Conservation (phyloP, 2,797 vertebrate genomes). For the Lacerta bilineata region DNA sequence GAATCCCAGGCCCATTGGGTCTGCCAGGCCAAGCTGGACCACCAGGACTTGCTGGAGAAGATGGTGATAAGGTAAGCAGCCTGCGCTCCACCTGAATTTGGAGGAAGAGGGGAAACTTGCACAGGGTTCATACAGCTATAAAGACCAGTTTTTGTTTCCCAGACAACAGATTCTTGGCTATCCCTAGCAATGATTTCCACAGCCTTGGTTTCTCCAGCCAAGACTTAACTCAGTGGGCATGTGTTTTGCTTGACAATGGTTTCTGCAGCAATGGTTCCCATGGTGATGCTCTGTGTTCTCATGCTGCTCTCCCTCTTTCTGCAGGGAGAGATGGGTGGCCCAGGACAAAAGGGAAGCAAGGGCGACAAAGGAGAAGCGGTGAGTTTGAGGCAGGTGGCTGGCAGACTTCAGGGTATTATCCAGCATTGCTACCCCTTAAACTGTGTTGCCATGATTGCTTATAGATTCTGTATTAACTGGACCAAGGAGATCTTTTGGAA, state of each 20-base stretch:
- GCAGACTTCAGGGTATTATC: background rate
- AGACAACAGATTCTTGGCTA: background rate
- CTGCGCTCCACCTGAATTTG: background rate
- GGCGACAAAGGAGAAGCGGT: constrained; percentile 92
- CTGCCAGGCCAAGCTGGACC: constrained; percentile 85
- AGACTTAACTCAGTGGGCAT: constrained; percentile 17
- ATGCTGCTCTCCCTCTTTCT: background rate
- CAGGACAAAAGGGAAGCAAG: constrained; percentile 93
- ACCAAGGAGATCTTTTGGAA: background rate
- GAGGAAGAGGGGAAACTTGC: fast-evolving
- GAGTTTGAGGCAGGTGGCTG: constrained; percentile 70
- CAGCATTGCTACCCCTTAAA: background rate
- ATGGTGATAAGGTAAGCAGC: constrained; percentile 91
- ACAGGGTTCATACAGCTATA: background rate
- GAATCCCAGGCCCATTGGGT: constrained; percentile 85
- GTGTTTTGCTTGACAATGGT: constrained; percentile 1
- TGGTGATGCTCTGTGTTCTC: background rate
- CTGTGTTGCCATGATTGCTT: background rate
- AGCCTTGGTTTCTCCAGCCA: background rate
- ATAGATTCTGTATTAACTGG: background rate
- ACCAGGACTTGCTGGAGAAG: constrained; percentile 87
- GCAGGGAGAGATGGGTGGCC: constrained; percentile 90
- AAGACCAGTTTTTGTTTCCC: constrained; percentile 16
- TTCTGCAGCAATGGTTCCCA: constrained; percentile 13
- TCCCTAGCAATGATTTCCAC: constrained; percentile 16